Conservation (phyloP, 2,797 vertebrate species). For the Cirrhinus molitorella region DNA sequence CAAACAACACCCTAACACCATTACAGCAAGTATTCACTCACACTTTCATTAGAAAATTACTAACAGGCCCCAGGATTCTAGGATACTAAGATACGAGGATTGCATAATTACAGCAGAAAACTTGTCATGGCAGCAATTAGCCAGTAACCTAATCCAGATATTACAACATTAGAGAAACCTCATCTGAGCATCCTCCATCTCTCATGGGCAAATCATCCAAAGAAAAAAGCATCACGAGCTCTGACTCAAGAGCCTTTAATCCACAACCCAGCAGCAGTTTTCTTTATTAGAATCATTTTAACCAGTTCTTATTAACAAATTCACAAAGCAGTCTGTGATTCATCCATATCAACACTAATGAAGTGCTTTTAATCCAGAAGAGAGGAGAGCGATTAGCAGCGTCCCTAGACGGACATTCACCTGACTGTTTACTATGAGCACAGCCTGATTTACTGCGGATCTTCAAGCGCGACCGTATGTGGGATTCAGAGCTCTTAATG, state of each 20-base stretch:
- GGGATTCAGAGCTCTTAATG: conserved; percentile 1
- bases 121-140: not conserved
- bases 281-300: not conserved
- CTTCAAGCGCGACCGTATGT: not conserved
- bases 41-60: not conserved
- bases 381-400: not conserved
- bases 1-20: not conserved
- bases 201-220: not conserved
- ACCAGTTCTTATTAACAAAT: not conserved
- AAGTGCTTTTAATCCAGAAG: not conserved
- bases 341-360: not conserved
- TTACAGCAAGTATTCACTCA: not conserved
- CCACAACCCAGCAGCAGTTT: not conserved
- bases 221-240: not conserved
- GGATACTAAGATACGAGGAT: not conserved
- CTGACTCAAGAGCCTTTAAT: not conserved
- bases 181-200: not conserved
- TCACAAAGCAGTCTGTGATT: not conserved
- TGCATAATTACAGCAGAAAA: not conserved
- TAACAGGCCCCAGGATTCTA: not conserved
- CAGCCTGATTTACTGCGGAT: not conserved
- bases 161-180: not conserved
- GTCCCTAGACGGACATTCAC: not conserved
- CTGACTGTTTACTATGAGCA: not conserved
- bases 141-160: not conserved